phyloP scores from a whole-genome alignment of 2,113 vertebrate species.

The Dolichallabes microphthalmus region DNA sequence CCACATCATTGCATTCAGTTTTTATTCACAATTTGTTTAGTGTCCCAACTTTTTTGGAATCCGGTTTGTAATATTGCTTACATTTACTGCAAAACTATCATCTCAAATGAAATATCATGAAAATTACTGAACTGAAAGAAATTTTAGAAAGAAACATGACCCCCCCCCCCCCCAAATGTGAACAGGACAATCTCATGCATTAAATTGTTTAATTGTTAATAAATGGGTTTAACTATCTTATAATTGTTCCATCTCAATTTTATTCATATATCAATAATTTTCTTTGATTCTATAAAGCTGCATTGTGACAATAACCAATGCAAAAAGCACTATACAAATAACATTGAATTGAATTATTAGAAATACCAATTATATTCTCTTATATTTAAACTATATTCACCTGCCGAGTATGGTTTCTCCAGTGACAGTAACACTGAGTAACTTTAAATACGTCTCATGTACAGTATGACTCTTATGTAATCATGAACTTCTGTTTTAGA shows the following conservation, averaged over 20 bases:
- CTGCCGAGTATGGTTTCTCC: too few relatives aligned
- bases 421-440: neutral
- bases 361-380: neutral
- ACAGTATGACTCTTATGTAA: neutral
- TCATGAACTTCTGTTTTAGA: neutral
- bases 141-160: too few relatives aligned
- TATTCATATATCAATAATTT: neutral
- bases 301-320: too few relatives aligned
- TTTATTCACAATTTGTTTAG: too few relatives aligned
- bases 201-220: neutral
- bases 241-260: neutral
- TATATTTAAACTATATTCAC: neutral
- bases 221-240: neutral
- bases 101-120: neutral
- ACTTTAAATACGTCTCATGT: neutral
- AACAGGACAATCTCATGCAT: neutral
- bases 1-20: too few relatives aligned
- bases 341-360: neutral
- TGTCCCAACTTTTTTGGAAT: too few relatives aligned
- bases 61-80: too few relatives aligned
- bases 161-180: neutral
- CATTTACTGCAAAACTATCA: neutral
- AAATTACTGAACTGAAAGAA: neutral
- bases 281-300: too few relatives aligned
- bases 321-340: too few relatives aligned